Evolutionary conservation across 1,140 invertebrate species (phyloP), one percentile per base, ranked within the genome.

Genomic region (Drosophila malerkotliana): DNA sequence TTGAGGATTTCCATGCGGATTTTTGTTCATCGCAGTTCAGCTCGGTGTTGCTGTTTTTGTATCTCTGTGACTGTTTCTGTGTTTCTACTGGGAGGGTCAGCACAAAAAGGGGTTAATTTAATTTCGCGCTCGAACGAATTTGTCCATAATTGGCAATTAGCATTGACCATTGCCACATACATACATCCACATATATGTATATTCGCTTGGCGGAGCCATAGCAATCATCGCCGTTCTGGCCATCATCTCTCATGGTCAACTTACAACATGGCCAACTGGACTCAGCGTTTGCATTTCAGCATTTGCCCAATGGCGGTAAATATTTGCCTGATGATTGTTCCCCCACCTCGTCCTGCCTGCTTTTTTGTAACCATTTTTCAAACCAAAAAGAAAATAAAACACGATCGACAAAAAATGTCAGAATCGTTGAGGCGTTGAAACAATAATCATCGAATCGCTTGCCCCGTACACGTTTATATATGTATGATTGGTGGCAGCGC

Each of bases 91-190:
- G 44, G 44, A 47, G 55, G 34, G 48, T 57, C 32, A 15, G 72
- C 53, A 57, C 69, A 80, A 84, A 83, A 87, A 87, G 79, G 83
- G 83, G 83, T 87, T 87, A 87, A 87, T 87, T 87, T 87, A 87
- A 87, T 88, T 87, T 87, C 75, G 79, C 83, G 83, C 83, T 76
- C 63, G 72, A 74, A 63, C 63, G 83, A 85, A 87, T 87, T 87
- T 87, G 79, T 87, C 72, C 79, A 87, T 87, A 87, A 87, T 87
- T 87, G 83, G 83, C 83, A 87, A 87, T 87, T 87, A 87, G 83
- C 83, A 87, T 78, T 84, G 80, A 74, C 76, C 71, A 79, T 84
- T 79, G 72, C 61, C 62, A 77, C 64, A 72, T 69, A 69, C 66
- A 72, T 69, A 69, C 66, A 30, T 18, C 18, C 18, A 18, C 18